A percentile compares a stretch with the other conserved stretches of the same genome.
Conservation (phyloP, 2,888 invertebrate species). For the Rhynchonema sp. region DNA sequence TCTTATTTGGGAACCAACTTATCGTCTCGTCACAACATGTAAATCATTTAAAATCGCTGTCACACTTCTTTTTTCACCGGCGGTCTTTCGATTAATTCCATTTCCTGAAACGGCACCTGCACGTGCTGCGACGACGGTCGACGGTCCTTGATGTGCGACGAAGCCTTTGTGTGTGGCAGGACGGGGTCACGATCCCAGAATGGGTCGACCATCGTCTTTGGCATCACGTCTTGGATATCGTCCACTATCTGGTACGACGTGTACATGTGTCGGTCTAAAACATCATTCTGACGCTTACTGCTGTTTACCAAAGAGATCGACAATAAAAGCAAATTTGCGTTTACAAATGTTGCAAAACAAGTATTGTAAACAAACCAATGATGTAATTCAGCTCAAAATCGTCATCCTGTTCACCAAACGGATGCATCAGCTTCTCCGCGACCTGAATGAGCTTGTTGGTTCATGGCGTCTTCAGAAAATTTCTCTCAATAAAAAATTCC, state of each 20-base stretch:
- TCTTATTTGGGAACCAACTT: too few species aligned
- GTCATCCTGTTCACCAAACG: slow-evolving; percentile 1
- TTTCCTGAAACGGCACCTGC: not conserved
- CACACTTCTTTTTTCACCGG: too few species aligned
- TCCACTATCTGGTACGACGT: not conserved
- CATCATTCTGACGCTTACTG: too few species aligned
- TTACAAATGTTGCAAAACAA: too few species aligned
- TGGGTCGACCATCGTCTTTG: not conserved
- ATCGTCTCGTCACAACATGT: too few species aligned
- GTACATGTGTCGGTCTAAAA: not conserved
- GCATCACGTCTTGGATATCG: not conserved
- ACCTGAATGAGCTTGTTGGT: not conserved
- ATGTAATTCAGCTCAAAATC: slow-evolving; percentile 1
- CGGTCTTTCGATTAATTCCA: not conserved
- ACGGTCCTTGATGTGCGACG: not conserved
- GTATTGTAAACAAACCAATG: not conserved
- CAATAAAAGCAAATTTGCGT: too few species aligned
- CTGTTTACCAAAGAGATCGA: too few species aligned
- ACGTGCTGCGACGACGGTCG: not conserved
- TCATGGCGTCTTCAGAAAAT: too few species aligned
- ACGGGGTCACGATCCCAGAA: not conserved
- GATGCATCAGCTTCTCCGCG: not conserved
- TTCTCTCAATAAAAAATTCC: too few species aligned
- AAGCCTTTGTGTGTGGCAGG: not conserved
- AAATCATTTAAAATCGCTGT: too few species aligned